Conservation (phyloP, 2,888 invertebrate genomes). For the Liopterus haemorrhoidalis region DNA sequence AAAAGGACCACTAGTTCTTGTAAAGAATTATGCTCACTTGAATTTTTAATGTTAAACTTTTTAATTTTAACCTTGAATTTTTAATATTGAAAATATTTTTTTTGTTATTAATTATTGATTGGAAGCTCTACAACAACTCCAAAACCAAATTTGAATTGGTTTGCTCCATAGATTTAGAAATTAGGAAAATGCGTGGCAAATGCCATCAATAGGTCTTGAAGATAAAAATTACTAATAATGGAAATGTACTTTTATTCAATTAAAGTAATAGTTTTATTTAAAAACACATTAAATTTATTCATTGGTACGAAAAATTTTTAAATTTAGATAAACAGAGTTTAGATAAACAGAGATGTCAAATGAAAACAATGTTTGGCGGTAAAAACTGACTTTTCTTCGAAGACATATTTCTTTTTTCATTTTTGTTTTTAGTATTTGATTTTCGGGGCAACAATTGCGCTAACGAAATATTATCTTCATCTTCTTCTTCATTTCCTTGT, state of each 20-base stretch:
- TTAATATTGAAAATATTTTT: too few species aligned
- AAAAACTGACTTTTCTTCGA: constrained; percentile 6
- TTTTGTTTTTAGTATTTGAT: constrained; percentile 1
- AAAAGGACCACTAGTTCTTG: too few species aligned
- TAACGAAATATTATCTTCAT: constrained; percentile 8
- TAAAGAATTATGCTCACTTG: too few species aligned
- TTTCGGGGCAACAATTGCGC: constrained; percentile 2
- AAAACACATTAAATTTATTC: constrained; percentile 6
- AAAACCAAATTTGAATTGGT: constrained; percentile 1
- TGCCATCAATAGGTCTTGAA: constrained; percentile 5
- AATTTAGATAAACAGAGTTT: constrained; percentile 13
- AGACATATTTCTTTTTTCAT: constrained; percentile 6
- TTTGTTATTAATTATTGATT: constrained; percentile 8
- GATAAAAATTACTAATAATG: constrained; percentile 6
- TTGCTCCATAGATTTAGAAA: constrained; percentile 3
- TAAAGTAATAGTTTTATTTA: too few species aligned
- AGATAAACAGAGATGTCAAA: too few species aligned
- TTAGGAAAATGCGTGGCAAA: constrained; percentile 5
- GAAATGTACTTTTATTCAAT: constrained; percentile 4
- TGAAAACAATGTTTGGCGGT: constrained; percentile 4
- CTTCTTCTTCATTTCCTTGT: not conserved
- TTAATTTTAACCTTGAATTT: too few species aligned
- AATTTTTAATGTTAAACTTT: too few species aligned
- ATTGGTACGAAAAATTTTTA: constrained; percentile 12
- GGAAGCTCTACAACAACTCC: constrained; percentile 1